Conservation (phyloP, 2,888 invertebrate species). For the Mythimna lalbum region DNA sequence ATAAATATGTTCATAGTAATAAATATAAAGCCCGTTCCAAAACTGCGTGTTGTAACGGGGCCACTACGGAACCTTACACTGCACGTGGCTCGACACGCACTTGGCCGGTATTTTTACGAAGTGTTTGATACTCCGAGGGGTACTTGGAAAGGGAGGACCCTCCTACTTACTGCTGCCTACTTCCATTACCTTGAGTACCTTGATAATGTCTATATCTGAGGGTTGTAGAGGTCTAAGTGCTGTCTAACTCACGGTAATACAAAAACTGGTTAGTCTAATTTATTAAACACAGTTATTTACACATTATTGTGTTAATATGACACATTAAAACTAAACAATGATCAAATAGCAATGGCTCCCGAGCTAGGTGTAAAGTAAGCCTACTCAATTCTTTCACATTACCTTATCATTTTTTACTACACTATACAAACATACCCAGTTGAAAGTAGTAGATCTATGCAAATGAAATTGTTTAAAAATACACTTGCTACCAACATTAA, state of each 20-base stretch:
- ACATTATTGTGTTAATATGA: too few species aligned
- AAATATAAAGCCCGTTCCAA: too few species aligned
- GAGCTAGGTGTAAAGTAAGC: too few species aligned
- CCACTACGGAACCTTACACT: too few species aligned
- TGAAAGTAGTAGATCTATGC: neutral
- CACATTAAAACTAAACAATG: too few species aligned
- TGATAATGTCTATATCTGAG: slow-evolving; percentile 22
- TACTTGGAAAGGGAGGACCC: neutral
- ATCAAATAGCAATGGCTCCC: too few species aligned
- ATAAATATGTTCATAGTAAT: too few species aligned
- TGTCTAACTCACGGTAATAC: neutral
- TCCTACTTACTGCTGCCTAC: neutral
- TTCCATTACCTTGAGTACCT: slow-evolving; percentile 21
- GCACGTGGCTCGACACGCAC: too few species aligned
- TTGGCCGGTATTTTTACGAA: neutral
- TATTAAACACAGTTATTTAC: too few species aligned
- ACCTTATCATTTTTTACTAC: neutral
- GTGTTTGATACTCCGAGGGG: neutral
- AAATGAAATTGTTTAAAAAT: neutral
- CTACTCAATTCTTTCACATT: neutral
- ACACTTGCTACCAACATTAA: slow-evolving; percentile 2
- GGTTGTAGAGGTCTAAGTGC: neutral
- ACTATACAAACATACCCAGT: neutral
- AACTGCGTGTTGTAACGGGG: too few species aligned
- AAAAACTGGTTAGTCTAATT: neutral